phyloP scores from a whole-genome alignment of 2,888 invertebrate genomes.

The Lasiommata megera region DNA sequence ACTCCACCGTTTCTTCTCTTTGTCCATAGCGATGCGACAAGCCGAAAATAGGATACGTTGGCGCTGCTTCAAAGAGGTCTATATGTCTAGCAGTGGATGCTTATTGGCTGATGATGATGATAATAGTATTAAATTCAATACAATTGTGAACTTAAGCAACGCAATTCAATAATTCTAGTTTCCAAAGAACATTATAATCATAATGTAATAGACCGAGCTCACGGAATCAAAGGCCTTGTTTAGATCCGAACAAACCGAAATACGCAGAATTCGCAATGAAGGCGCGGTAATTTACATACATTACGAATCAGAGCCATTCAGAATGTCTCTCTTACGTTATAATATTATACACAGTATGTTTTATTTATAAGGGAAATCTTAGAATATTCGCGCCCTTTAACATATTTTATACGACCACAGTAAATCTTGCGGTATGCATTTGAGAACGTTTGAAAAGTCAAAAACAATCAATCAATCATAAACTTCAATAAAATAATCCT shows the following conservation, averaged over 20 bases:
- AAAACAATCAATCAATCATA: too few species aligned
- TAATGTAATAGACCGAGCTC: constrained; percentile 29
- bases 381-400: too few species aligned
- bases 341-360: constrained; percentile 15
- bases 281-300: constrained; percentile 51
- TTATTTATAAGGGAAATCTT: background rate
- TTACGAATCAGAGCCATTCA: constrained; percentile 55
- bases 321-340: constrained; percentile 35
- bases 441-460: too few species aligned
- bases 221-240: constrained; percentile 34
- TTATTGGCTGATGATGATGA: too few species aligned
- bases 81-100: too few species aligned
- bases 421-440: too few species aligned
- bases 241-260: constrained; percentile 29
- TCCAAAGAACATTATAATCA: constrained; percentile 19
- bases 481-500: too few species aligned
- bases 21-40: too few species aligned
- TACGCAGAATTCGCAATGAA: constrained; percentile 28
- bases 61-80: too few species aligned
- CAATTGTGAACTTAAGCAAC: background rate
- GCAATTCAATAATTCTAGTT: background rate
- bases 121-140: background rate
- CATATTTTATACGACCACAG: too few species aligned
- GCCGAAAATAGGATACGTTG: too few species aligned
- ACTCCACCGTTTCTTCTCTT: too few species aligned